A percentile compares a stretch with the other conserved stretches of the same genome.
Evolutionary conservation across 2,113 vertebrate genomes (phyloP).

Genomic region (Anhinga anhinga): DNA sequence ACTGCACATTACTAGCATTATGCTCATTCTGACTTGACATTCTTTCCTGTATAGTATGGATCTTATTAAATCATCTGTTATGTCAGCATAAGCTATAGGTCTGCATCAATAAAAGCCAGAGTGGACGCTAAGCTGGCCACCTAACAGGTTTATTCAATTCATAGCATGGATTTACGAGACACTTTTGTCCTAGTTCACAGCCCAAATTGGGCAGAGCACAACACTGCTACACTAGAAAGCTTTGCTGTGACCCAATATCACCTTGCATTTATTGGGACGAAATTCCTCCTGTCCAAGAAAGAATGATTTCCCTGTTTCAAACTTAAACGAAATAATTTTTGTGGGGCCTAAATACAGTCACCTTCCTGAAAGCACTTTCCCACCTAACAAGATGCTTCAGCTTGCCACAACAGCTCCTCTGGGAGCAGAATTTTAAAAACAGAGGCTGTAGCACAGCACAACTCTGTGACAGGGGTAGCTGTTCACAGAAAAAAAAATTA

Average conservation of each 20-base stretch:
- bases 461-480: background rate
- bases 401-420: background rate
- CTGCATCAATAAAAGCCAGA: background rate
- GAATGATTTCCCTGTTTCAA: background rate
- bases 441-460: background rate
- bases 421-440: background rate
- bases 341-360: background rate
- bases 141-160: background rate
- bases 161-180: background rate
- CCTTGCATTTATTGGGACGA: background rate
- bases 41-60: background rate
- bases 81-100: background rate
- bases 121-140: background rate
- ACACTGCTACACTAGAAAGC: background rate
- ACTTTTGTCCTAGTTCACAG: background rate
- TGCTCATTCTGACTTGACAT: background rate
- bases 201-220: background rate
- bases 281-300: background rate
- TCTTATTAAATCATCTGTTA: background rate
- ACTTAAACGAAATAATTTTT: background rate
- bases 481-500: background rate
- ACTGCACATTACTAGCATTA: background rate
- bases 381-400: accelerated
- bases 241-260: background rate
- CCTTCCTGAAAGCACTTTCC: background rate